Evolutionary conservation across 2,888 invertebrate species (phyloP).

Genomic region (Scotopteryx bipunctaria): DNA sequence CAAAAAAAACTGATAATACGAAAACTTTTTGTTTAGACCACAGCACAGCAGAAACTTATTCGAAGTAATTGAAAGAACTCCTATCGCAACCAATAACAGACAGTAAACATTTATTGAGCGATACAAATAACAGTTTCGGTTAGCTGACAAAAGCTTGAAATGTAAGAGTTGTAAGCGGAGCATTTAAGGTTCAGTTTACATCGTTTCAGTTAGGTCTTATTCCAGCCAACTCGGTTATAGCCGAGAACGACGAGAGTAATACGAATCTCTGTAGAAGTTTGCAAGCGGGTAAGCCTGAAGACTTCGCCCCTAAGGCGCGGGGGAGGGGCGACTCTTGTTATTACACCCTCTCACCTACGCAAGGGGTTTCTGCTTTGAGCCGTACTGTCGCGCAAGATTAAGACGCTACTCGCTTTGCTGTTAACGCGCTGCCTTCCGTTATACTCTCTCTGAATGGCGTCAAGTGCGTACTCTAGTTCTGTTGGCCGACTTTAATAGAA

Average conservation of each 20-base stretch:
- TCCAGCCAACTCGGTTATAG: constrained; percentile 70
- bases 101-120: constrained; percentile 45
- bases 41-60: constrained; percentile 21
- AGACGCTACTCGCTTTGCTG: constrained; percentile 73
- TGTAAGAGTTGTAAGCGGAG: constrained; percentile 49
- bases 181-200: constrained; percentile 63
- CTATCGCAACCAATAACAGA: constrained; percentile 35
- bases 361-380: constrained; percentile 71
- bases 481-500: constrained; percentile 52
- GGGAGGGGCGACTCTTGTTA: constrained; percentile 70
- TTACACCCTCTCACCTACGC: constrained; percentile 81
- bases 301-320: constrained; percentile 58
- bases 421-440: constrained; percentile 69
- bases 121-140: constrained; percentile 47
- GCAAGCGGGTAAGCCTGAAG: constrained; percentile 64
- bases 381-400: constrained; percentile 76
- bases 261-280: constrained; percentile 75
- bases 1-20: constrained; percentile 18
- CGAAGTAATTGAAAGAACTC: constrained; percentile 36
- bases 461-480: constrained; percentile 54
- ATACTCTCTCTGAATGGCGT: constrained; percentile 60
- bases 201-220: constrained; percentile 65
- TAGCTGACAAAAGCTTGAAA: constrained; percentile 48
- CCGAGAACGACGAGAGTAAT: constrained; percentile 70
- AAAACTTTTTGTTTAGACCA: constrained; percentile 21